phyloP scores from a whole-genome alignment of 2,888 invertebrate species.

The Trissolcus brochymenae region DNA sequence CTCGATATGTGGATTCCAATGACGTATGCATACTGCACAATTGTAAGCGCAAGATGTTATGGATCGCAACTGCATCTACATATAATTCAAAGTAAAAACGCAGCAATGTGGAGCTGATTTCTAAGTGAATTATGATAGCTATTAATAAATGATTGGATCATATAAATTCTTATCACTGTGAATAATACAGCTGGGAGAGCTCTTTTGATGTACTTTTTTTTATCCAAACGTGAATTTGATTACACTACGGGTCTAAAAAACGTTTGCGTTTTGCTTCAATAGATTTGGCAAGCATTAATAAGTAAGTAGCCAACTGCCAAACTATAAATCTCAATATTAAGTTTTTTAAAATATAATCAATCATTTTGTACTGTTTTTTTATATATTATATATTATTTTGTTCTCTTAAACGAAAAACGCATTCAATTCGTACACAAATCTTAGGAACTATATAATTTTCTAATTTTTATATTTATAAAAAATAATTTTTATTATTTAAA shows the following conservation, averaged over 20 bases:
- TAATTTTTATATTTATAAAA: too few species aligned
- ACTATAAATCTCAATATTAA: conserved; percentile 3
- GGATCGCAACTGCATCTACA: conserved; percentile 37
- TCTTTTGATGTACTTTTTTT: conserved; percentile 2
- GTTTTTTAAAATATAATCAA: too few species aligned
- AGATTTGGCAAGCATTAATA: conserved; percentile 23
- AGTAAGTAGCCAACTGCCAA: conserved; percentile 11
- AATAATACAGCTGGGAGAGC: conserved; percentile 17
- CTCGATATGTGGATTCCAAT: conserved; percentile 25
- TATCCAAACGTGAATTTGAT: too few species aligned
- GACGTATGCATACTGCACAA: conserved; percentile 26
- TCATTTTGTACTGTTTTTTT: too few species aligned
- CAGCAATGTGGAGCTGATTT: conserved; percentile 21
- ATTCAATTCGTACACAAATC: too few species aligned
- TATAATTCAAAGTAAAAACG: conserved; percentile 23
- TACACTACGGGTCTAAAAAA: conserved; percentile 4
- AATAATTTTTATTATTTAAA: too few species aligned
- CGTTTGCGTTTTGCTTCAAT: conserved; percentile 13
- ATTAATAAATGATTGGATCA: conserved; percentile 17
- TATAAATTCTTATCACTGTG: conserved; percentile 12
- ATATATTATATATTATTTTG: too few species aligned
- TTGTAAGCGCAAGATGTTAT: conserved; percentile 34
- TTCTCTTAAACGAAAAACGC: too few species aligned
- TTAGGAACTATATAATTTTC: too few species aligned
- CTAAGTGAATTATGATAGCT: conserved; percentile 24